Base-by-base conservation (phyloP, 2,797 vertebrate species). In the Acanthopagrus latus region DNA sequence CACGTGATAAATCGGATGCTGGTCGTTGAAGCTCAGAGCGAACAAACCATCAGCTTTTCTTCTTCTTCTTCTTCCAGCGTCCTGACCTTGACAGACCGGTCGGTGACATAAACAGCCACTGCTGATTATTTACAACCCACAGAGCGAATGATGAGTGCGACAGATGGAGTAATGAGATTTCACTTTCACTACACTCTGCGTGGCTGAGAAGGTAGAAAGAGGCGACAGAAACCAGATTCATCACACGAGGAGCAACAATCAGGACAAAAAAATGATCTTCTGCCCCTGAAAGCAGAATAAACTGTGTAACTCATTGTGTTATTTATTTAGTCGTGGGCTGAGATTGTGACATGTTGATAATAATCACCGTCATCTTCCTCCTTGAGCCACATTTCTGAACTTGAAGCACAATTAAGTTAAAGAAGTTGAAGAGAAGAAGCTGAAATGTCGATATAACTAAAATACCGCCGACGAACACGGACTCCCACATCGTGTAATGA, bases 81-180 rank as follows among this genome's bases (percentile, higher is more conserved):
- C 29, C 41, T 81, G 90, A 92, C 92, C 92, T 92, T 93, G 91
- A 90, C 78, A 73, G 84, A 83, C 79, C 56, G 68, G 58, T 72
- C 8, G 65, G 52, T 82, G 86, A 87, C 78, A 73, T 55, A 55
- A 80, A 84, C 27, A 64, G 69, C 74, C 77, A 56, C 20, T 78
- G 80, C n/a, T 69, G 83, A 81, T 79, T 84, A 89, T 91, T 90
- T 88, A 89, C 78, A 73, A 77, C 58, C 70, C 64, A 64, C 46
- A 47, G 25, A 58, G 80, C 80, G 41, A 83, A 88, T 86, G 84
- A 88, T 72, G 78, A 90, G 88, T 81, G 71, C 66, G 77, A 80
- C 88, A 87, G 78, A 78, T 69, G n/a, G 70, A 80, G 60, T 87
- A 88, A 92, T 91, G 81, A 86, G 80, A 89, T 85, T 89, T 80